Percentiles rank a stretch among this genome's conserved stretches.
Conservation (phyloP, 1,140 invertebrate species). For the Saccostrea cuccullata region DNA sequence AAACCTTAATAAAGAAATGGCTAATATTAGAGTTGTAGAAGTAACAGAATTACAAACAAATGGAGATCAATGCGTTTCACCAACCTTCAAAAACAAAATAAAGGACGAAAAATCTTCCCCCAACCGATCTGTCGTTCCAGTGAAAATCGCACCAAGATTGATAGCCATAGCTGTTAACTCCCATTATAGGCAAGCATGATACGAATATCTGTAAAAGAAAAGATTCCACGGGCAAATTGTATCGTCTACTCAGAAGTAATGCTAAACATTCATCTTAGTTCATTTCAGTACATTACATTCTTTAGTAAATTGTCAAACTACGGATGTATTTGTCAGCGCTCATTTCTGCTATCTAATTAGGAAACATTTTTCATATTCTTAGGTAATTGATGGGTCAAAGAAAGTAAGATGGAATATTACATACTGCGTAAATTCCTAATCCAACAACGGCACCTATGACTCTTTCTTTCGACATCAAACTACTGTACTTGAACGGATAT, state of each 20-base stretch:
- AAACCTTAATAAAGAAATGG: no score
- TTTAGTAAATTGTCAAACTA: no score
- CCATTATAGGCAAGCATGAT: not conserved
- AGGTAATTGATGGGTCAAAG: no score
- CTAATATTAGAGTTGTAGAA: no score
- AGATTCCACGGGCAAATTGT: no score
- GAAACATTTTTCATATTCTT: no score
- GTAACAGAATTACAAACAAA: no score
- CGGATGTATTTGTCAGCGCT: no score
- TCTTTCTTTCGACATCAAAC: not conserved
- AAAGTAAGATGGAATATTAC: not conserved
- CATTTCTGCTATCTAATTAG: no score
- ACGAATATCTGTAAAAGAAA: not conserved
- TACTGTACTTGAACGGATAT: not conserved
- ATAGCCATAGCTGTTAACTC: not conserved
- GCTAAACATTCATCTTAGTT: no score
- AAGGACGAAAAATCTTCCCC: constrained; percentile 5
- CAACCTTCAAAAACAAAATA: constrained; percentile 19
- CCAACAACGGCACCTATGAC: not conserved
- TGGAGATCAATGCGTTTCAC: not conserved
- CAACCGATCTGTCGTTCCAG: not conserved
- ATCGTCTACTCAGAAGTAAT: no score
- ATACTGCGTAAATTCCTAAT: constrained; percentile 3
- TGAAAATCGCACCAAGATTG: constrained; percentile 17
- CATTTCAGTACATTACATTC: no score